Evolutionary conservation across 2,797 vertebrate species (phyloP).

Genomic region (Apodemus agrarius): DNA sequence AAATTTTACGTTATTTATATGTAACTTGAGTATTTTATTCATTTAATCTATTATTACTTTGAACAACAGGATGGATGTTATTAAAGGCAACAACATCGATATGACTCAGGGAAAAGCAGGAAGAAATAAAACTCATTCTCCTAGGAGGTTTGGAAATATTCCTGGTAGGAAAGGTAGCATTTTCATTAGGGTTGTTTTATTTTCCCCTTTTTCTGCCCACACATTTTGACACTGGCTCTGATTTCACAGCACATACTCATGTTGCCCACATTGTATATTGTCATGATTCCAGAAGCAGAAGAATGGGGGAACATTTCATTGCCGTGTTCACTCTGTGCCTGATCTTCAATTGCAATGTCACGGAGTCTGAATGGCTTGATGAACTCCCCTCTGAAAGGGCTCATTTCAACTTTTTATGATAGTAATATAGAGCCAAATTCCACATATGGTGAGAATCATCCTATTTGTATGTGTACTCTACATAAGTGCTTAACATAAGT

Average conservation of each 20-base stretch:
- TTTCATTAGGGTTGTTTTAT: not conserved
- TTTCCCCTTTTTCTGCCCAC: not conserved
- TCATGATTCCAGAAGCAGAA: not conserved
- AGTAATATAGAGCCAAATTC: not conserved
- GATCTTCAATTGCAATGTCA: not conserved
- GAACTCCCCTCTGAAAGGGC: not conserved
- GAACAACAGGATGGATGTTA: not conserved
- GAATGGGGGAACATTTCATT: not conserved
- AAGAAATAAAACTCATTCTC: not conserved
- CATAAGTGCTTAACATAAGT: not conserved
- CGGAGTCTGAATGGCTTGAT: not conserved
- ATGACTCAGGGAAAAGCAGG: not conserved
- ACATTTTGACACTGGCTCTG: not conserved
- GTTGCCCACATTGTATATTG: not conserved
- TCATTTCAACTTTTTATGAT: not conserved
- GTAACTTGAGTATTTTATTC: not conserved
- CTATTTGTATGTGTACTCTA: not conserved
- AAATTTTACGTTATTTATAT: not conserved
- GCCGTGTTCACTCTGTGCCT: not conserved
- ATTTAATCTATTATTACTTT: not conserved
- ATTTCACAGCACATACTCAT: not conserved
- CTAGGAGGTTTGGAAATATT: not conserved
- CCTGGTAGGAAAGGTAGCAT: not conserved
- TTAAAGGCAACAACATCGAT: too few species aligned
- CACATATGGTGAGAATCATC: not conserved